Percentiles rank a stretch among this genome's conserved stretches.
Evolutionary conservation across 2,888 invertebrate species (phyloP).

Genomic region (Eustalomyia histrio): DNA sequence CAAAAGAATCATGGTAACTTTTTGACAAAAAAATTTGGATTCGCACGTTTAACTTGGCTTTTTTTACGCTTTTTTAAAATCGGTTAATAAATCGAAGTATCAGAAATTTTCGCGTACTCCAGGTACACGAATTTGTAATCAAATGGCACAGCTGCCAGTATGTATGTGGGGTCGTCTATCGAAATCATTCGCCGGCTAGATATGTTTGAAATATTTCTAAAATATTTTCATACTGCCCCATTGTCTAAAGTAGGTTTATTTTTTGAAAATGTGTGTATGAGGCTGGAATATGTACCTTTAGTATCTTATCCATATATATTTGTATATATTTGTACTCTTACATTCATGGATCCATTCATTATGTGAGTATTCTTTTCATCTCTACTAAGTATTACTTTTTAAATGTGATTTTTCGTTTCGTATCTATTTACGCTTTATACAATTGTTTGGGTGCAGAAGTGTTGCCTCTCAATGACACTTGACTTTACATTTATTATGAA

Average conservation of each 20-base stretch:
- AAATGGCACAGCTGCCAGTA: too few relatives aligned
- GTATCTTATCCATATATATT: background rate
- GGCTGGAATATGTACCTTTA: background rate
- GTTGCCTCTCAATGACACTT: conserved; percentile 51
- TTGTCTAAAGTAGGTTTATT: conserved; percentile 10
- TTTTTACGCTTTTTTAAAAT: too few relatives aligned
- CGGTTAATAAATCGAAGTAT: too few relatives aligned
- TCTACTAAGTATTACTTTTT: background rate
- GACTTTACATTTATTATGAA: conserved; percentile 55
- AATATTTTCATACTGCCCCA: too few relatives aligned
- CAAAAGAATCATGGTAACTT: too few relatives aligned
- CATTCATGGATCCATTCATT: background rate
- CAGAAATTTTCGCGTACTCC: too few relatives aligned
- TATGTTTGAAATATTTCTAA: too few relatives aligned
- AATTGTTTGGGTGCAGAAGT: conserved; percentile 53
- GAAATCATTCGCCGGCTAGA: too few relatives aligned
- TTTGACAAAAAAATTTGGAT: too few relatives aligned
- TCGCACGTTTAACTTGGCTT: too few relatives aligned
- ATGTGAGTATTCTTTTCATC: background rate
- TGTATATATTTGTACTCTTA: background rate
- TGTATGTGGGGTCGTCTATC: too few relatives aligned
- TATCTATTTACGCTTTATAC: conserved; percentile 12
- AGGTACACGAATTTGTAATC: too few relatives aligned
- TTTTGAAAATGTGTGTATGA: conserved; percentile 7
- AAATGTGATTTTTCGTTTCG: background rate